A percentile compares a stretch with the other conserved stretches of the same genome.
These are phyloP conservation scores for Nycticryphes semicollaris DNA, from an alignment of 2,113 vertebrate genomes.

Conservation along the genomic window DNA sequence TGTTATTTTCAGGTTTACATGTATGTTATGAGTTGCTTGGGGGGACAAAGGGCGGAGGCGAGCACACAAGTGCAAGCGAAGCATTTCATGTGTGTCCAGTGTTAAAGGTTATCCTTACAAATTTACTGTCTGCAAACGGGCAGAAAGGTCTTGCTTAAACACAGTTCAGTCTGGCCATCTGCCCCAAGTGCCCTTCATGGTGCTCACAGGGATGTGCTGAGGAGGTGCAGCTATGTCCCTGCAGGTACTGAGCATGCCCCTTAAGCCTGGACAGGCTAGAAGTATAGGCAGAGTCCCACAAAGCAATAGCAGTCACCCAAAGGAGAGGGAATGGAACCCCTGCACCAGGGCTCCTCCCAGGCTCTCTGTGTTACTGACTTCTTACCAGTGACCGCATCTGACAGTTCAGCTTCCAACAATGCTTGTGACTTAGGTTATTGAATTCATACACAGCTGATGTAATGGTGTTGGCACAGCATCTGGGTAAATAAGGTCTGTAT, in stretches of 20 bases:
- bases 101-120: background rate
- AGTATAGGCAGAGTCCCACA: background rate
- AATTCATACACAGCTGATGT: background rate
- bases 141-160: background rate
- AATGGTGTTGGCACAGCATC: background rate
- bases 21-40: background rate
- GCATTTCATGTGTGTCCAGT: background rate
- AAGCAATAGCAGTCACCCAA: fast-evolving
- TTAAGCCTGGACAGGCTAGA: fast-evolving
- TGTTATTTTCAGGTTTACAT: background rate
- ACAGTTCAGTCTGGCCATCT: background rate
- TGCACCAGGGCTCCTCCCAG: background rate
- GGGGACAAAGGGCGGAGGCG: background rate
- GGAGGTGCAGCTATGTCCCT: too few relatives aligned
- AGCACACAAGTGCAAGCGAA: background rate
- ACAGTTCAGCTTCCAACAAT: background rate
- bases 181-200: fast-evolving
- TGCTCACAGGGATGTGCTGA: background rate
- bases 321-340: too few relatives aligned
- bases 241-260: fast-evolving
- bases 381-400: background rate
- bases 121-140: background rate
- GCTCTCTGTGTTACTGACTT: background rate
- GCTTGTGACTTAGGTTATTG: background rate
- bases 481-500: background rate